A percentile compares a stretch with the other conserved stretches of the same genome.
phyloP scores from a whole-genome alignment of 2,113 vertebrate species.

The Nannospalax galili region DNA sequence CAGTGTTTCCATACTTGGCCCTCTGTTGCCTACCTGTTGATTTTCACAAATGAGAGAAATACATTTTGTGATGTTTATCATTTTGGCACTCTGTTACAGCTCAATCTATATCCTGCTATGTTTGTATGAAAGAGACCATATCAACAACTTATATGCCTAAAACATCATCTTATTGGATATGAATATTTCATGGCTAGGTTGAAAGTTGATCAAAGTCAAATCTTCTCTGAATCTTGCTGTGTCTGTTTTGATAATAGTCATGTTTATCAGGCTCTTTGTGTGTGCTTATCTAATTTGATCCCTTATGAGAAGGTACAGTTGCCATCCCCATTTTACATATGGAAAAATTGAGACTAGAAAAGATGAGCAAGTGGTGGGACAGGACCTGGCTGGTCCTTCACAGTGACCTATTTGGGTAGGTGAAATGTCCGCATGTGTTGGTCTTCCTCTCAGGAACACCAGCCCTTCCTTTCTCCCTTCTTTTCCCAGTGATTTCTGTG shows the following conservation, averaged over 20 bases:
- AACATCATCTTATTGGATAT: not conserved
- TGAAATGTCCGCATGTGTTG: not conserved
- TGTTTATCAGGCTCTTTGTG: not conserved
- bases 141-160: not conserved
- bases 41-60: conserved; percentile 3
- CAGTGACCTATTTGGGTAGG: not conserved
- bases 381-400: not conserved
- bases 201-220: conserved; percentile 25
- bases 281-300: not conserved
- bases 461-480: not conserved
- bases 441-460: not conserved
- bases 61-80: conserved; percentile 32
- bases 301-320: not conserved
- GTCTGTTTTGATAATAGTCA: not conserved
- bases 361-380: not conserved
- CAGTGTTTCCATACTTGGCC: not conserved
- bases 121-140: not conserved
- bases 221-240: not conserved
- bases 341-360: not conserved
- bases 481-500: not conserved
- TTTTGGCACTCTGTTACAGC: not conserved
- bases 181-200: conserved; percentile 21
- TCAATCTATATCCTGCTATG: not conserved
- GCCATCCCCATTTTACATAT: not conserved
- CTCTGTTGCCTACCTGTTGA: not conserved